Base-by-base conservation (phyloP, 2,888 invertebrate species). In the Branchipolynoe longqiensis region DNA sequence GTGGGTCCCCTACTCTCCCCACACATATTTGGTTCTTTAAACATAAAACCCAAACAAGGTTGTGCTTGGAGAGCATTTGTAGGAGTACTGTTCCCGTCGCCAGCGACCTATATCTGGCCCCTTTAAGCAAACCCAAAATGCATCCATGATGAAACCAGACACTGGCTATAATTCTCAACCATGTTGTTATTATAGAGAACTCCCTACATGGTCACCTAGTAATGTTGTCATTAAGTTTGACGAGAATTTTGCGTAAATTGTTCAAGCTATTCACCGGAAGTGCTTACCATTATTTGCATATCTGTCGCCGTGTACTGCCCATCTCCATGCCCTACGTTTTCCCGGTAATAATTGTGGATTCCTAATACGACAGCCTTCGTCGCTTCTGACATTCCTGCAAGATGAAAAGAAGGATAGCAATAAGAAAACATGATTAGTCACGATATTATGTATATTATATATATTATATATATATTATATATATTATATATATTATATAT, bases 321-420 rank as follows among this genome's bases (percentile, higher is more conserved):
- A 41, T 83, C 54, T 2, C 41, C 28, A 18, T 40, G 59, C 33
- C 59, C 83, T 12, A 84, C 73, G 25, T 84, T 38, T 31, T 40
- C 73, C n/a, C 84, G 40, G 84, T 84, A 84, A 33, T 73, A 48
- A 62, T 84, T 84, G 36, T 84, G 84, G n/a, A 69, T 48, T 12
- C 64, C 62, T 33, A 84, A 38, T 22, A 84, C 56, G 18, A 64
- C 73, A 25, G 69, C 73, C 56, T 69, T 73, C 3, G 59, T 62
- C 33, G 41, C 40, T n/a, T 69, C 28, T 31, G 28, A 41, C 69
- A 84, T 73, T 25, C 84, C 84, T 84, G 84, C n/a, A 83, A 83
- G 33, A n/a, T 48, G 3, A 38, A 36, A 64, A 36, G 38, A 18
- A n/a, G 48, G 48, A 12, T 48, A 48, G 8, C 8, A 48, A 18